Conservation (phyloP, 2,888 invertebrate genomes). For the Diabrotica balteata region DNA sequence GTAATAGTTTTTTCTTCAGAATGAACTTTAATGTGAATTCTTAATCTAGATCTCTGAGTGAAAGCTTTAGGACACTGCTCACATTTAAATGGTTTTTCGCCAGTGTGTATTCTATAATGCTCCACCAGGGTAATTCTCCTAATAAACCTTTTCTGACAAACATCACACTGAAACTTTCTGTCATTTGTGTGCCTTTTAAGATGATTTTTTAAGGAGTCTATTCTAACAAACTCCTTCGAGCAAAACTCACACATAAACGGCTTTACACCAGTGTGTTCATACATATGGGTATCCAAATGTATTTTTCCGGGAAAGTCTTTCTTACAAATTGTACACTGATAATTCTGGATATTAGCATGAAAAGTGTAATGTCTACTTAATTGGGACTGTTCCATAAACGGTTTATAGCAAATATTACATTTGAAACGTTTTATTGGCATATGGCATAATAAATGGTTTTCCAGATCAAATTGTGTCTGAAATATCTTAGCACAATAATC, state of each 20-base stretch:
- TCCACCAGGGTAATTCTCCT: constrained; percentile 73
- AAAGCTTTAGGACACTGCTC: constrained; percentile 70
- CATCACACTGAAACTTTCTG: constrained; percentile 62
- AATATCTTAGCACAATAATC: neutral
- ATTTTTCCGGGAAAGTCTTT: constrained; percentile 2
- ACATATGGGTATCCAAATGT: constrained; percentile 1
- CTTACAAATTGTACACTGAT: constrained; percentile 6
- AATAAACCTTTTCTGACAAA: constrained; percentile 69
- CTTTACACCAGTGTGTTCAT: constrained; percentile 5
- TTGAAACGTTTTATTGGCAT: neutral
- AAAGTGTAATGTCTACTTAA: neutral
- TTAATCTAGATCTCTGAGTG: constrained; percentile 73
- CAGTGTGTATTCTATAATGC: constrained; percentile 66
- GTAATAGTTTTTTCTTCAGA: constrained; percentile 6
- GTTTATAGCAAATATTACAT: neutral
- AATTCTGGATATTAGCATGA: neutral
- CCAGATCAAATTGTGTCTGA: neutral
- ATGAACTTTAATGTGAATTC: constrained; percentile 68
- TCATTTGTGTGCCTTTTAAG: constrained; percentile 67
- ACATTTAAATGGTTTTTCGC: constrained; percentile 72
- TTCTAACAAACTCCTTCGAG: constrained; percentile 4
- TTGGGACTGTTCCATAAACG: neutral
- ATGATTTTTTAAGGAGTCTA: neutral
- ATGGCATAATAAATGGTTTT: neutral
- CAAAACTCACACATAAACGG: constrained; percentile 13